phyloP scores from a whole-genome alignment of 2,113 vertebrate genomes.

The Rousettus leschenaultii region DNA sequence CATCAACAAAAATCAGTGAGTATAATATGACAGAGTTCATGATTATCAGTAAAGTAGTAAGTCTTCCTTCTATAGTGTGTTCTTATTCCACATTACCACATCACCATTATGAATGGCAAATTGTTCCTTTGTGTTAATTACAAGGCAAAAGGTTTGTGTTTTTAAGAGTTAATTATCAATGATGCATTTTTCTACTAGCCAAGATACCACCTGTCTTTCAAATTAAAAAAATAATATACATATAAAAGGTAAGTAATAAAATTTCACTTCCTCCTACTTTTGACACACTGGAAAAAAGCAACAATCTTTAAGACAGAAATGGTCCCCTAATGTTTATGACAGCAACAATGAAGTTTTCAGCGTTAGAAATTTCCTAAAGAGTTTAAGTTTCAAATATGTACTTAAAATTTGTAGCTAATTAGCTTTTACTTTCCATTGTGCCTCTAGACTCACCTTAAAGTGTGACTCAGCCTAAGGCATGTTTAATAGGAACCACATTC shows the following conservation, averaged over 20 bases:
- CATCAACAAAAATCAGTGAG: neutral
- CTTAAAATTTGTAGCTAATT: neutral
- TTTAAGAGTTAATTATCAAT: neutral
- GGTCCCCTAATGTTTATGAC: neutral
- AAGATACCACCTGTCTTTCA: neutral
- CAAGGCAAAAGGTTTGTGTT: neutral
- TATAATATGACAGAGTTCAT: neutral
- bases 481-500: neutral
- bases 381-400: neutral
- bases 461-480: neutral
- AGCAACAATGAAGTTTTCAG: neutral
- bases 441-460: neutral
- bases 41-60: neutral
- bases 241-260: neutral
- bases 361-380: neutral
- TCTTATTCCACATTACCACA: neutral
- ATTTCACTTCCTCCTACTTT: neutral
- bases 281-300: neutral
- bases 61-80: neutral
- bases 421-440: neutral
- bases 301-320: neutral
- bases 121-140: neutral
- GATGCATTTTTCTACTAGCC: neutral
- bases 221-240: neutral
- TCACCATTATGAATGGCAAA: neutral